phyloP scores from a whole-genome alignment of 2,888 invertebrate genomes.

The Blastobasis lacticolella region DNA sequence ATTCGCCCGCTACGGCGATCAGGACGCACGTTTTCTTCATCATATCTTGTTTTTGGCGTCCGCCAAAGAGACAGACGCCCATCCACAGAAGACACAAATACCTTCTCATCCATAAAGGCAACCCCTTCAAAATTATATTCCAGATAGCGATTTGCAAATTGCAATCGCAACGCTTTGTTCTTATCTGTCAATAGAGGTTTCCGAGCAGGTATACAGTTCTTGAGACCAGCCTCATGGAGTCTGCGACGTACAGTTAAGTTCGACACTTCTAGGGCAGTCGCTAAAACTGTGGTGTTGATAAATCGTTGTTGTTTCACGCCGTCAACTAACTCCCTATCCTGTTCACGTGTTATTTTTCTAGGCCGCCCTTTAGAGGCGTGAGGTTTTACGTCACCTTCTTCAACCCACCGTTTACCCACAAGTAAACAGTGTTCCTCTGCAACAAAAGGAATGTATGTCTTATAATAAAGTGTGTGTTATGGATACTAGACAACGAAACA shows the following conservation, averaged over 20 bases:
- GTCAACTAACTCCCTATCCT: background rate
- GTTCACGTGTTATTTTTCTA: background rate
- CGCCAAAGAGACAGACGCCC: background rate
- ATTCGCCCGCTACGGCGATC: background rate
- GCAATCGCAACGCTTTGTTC: background rate
- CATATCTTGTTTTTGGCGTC: background rate
- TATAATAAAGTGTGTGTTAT: background rate
- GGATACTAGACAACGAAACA: background rate
- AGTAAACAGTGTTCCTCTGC: constrained; percentile 2
- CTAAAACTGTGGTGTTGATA: background rate
- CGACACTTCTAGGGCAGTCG: background rate
- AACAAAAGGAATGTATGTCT: background rate
- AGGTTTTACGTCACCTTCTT: background rate
- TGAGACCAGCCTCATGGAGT: background rate
- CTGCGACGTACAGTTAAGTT: background rate
- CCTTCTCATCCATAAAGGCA: constrained; percentile 2
- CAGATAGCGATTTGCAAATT: background rate
- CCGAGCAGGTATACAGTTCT: background rate
- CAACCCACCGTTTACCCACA: constrained; percentile 1
- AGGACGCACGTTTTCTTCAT: background rate
- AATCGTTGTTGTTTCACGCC: background rate
- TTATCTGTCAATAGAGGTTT: background rate
- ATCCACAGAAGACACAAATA: constrained; percentile 4
- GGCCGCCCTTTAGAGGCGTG: background rate
- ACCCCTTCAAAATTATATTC: background rate